These are phyloP conservation scores for Mactra quadrangularis DNA, from an alignment of 1,140 invertebrate genomes.

Conservation along the genomic window DNA sequence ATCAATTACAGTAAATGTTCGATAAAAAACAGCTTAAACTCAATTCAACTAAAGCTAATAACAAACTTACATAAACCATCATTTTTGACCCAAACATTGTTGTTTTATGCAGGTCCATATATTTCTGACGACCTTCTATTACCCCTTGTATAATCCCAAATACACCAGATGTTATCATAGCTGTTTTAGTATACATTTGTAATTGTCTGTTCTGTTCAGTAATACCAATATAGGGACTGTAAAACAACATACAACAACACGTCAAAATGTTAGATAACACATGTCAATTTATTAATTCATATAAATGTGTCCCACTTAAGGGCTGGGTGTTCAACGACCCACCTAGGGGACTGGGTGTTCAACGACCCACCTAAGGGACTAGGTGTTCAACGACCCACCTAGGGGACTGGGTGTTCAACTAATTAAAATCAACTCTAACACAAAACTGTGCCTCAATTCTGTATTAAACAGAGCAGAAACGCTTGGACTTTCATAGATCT, in stretches of 20 bases:
- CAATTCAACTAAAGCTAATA: neutral
- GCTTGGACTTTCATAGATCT: no score
- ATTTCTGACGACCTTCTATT: constrained; percentile 3
- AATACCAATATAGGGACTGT: neutral
- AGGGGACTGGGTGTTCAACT: no score
- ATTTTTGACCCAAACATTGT: constrained; percentile 11
- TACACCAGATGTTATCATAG: neutral
- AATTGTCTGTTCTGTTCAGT: neutral
- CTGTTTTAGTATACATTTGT: neutral
- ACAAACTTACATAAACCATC: neutral
- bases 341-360: no score
- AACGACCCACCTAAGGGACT: no score
- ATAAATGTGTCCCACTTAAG: no score
- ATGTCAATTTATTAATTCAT: no score
- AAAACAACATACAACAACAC: neutral
- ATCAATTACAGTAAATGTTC: neutral
- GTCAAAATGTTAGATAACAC: neutral
- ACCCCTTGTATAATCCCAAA: neutral
- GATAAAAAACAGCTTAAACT: neutral
- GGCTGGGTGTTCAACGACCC: no score
- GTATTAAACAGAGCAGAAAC: no score
- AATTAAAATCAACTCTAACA: no score
- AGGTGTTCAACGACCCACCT: no score
- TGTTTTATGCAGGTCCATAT: neutral
- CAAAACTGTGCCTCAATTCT: no score